Evolutionary conservation across 2,888 invertebrate species (phyloP).

Genomic region (Tiliacea citrago): DNA sequence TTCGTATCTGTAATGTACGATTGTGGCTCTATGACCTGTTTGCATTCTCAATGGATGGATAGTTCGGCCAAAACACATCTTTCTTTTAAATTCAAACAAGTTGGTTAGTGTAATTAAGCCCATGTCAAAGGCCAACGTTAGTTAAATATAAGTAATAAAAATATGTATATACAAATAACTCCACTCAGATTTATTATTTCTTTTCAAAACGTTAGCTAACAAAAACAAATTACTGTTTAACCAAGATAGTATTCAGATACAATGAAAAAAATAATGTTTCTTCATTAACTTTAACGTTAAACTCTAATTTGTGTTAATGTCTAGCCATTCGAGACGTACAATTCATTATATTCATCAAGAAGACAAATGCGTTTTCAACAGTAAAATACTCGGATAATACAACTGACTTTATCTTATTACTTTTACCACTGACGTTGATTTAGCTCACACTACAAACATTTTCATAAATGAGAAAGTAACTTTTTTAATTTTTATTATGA

Average conservation of each 20-base stretch:
- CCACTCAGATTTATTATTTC: constrained; percentile 51
- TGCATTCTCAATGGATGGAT: background rate
- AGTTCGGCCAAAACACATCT: background rate
- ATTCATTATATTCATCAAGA: constrained; percentile 51
- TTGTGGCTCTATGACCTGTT: constrained; percentile 13
- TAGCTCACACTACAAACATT: constrained; percentile 44
- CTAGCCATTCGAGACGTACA: constrained; percentile 52
- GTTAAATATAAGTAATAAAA: constrained; percentile 31
- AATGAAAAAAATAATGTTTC: constrained; percentile 48
- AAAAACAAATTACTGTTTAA: constrained; percentile 62
- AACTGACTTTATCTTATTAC: constrained; percentile 26
- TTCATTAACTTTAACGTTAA: constrained; percentile 60
- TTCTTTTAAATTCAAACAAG: constrained; percentile 17
- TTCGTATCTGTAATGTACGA: constrained; percentile 2
- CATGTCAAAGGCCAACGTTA: constrained; percentile 43
- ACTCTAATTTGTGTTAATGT: constrained; percentile 64
- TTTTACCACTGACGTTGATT: constrained; percentile 52
- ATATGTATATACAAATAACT: constrained; percentile 25
- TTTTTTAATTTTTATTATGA: constrained; percentile 38
- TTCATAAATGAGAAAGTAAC: constrained; percentile 46
- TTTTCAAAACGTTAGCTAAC: constrained; percentile 53
- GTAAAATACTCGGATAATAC: constrained; percentile 34
- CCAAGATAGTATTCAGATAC: constrained; percentile 41
- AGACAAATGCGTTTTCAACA: constrained; percentile 56
- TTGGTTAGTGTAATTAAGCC: constrained; percentile 25